Base-by-base conservation (phyloP, 1,140 invertebrate species). In the Solen grandis region DNA sequence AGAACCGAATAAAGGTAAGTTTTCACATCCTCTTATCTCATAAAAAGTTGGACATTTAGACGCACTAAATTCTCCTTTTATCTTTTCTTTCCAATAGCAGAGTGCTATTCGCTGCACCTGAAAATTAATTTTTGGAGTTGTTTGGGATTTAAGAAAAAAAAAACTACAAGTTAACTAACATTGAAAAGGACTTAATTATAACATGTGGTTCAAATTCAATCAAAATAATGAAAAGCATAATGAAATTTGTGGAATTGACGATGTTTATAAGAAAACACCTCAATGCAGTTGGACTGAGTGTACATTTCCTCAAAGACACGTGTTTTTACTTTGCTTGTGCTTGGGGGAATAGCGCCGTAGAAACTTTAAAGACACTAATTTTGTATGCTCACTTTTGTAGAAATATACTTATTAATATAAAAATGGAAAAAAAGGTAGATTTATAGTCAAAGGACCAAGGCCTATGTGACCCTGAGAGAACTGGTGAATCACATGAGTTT, bases 41-140 rank as follows among this genome's bases (percentile, higher is more conserved):
- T 82, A 41, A 46, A 87, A 81, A 27, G 68, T 72, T 0, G 88
- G 88, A 63, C 88, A 87, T 0, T 31, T 82, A 16, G 41, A 31
- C 14, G 57, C 33, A 36, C 46, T 33, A 22, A 55, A 76, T 14
- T 35, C n/a, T 1, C 70, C 50, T 13, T 77, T 54, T 25, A 57
- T 52, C 10, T 80, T 86, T 50, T 87, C 87, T 60, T 78, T 84
- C 85, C 87, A 89, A 57, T 89, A 89, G 54, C 74, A 80, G 0
- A 89, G 87, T 13, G 74, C 81, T 22, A 88, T 85, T 52, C 83
- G 77, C 5, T 70, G 4, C 3, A 79, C 73, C 88, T 89, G 63
- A 27, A 86, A 82, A 68, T 62, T 31, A n/a, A 38, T 10, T 8
- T 33, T 77, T 66, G 36, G 2, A 22, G n/a, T 25, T 50, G 46